Evolutionary conservation across 2,888 invertebrate species (phyloP).

Genomic region (Sarcophaga carnaria): DNA sequence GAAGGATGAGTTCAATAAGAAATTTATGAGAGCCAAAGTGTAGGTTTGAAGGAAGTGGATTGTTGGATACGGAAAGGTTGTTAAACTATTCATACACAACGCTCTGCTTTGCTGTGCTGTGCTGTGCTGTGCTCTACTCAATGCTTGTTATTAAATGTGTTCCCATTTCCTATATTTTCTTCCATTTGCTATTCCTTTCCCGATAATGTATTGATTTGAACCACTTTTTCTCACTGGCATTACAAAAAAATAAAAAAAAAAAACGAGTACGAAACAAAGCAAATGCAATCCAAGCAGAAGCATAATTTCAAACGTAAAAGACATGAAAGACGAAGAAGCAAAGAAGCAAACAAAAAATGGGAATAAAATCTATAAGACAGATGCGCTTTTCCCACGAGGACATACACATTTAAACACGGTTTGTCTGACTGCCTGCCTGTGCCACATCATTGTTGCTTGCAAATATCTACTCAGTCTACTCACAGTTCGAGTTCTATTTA

Average conservation of each 20-base stretch:
- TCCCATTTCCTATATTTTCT: not conserved
- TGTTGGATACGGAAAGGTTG: not conserved
- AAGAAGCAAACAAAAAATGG: slow-evolving; percentile 30
- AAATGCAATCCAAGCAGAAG: slow-evolving; percentile 29
- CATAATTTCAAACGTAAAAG: slow-evolving; percentile 58
- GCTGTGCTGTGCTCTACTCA: not conserved
- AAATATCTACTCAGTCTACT: slow-evolving; percentile 15
- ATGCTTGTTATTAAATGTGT: slow-evolving; percentile 30
- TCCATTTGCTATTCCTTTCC: not conserved
- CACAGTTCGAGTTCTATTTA: slow-evolving; percentile 20
- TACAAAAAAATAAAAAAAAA: no score
- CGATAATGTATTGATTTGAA: slow-evolving; percentile 58
- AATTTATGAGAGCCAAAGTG: slow-evolving; percentile 32
- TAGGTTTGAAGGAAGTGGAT: not conserved
- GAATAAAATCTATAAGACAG: slow-evolving; percentile 57
- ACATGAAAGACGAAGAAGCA: slow-evolving; percentile 35
- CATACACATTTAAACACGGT: slow-evolving; percentile 23
- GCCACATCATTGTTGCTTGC: slow-evolving; percentile 23
- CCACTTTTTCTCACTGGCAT: slow-evolving; percentile 26
- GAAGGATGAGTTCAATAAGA: slow-evolving; percentile 54
- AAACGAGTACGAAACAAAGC: slow-evolving; percentile 20
- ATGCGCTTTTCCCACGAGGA: slow-evolving; percentile 67
- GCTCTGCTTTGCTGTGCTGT: no score
- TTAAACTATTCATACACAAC: not conserved
- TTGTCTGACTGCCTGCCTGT: not conserved